Percentiles rank a stretch among this genome's conserved stretches.
phyloP scores from a whole-genome alignment of 2,113 vertebrate genomes.

The Apus apus region DNA sequence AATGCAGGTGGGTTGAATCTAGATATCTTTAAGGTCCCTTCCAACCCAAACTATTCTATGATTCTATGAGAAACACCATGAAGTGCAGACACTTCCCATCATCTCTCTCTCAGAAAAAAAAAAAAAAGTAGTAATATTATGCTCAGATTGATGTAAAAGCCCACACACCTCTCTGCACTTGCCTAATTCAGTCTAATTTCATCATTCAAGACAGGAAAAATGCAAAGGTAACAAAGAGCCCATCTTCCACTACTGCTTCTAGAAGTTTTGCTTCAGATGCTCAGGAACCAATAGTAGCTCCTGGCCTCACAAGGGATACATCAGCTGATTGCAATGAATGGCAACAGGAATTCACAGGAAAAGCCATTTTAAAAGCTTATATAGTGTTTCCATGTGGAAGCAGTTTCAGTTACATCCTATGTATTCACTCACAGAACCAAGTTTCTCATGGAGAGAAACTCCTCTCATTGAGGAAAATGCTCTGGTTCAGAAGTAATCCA shows the following conservation, averaged over 20 bases:
- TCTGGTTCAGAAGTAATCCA: background rate
- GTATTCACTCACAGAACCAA: background rate
- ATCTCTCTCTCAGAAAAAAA: background rate
- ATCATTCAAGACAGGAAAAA: background rate
- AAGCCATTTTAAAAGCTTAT: background rate
- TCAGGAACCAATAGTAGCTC: background rate
- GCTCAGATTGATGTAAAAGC: background rate
- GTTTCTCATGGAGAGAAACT: background rate
- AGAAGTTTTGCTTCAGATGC: background rate
- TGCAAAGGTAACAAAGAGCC: background rate
- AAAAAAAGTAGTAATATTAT: fast-evolving
- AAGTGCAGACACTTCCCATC: background rate
- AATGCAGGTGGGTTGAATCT: no score
- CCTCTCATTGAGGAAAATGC: background rate
- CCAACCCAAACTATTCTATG: no score
- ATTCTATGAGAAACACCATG: background rate
- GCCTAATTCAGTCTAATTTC: background rate
- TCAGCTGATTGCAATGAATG: background rate
- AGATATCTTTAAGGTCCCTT: no score
- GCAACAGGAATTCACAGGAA: background rate
- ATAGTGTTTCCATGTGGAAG: background rate
- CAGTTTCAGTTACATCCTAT: background rate
- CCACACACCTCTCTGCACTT: background rate
- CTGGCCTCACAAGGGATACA: fast-evolving
- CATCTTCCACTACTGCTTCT: background rate